Evolutionary conservation across 2,888 invertebrate species (phyloP).

Genomic region (Gandaritis pyraliata): DNA sequence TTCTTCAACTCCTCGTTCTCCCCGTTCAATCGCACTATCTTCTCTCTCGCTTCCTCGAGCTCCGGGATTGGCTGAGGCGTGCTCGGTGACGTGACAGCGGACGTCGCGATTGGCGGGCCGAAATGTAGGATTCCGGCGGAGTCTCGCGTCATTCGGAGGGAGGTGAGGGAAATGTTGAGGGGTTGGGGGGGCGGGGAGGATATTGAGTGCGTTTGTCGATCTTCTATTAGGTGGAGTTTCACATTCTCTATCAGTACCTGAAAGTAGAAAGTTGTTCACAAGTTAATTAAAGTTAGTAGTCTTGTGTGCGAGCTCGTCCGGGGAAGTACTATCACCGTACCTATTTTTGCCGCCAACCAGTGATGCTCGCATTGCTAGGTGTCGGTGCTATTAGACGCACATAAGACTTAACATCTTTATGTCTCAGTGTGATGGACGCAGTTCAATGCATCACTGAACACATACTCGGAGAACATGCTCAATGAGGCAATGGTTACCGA

Average conservation of each 20-base stretch:
- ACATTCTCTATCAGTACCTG: conserved; percentile 91
- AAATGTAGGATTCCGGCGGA: conserved; percentile 90
- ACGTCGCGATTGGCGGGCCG: conserved; percentile 81
- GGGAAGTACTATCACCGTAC: too few species aligned
- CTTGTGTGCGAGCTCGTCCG: too few species aligned
- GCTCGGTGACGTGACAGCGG: conserved; percentile 58
- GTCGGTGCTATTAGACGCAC: too few species aligned
- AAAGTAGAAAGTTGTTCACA: conserved; percentile 30
- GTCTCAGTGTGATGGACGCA: too few species aligned
- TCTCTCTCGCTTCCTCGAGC: conserved; percentile 72
- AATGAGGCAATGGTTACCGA: too few species aligned
- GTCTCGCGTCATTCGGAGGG: conserved; percentile 88
- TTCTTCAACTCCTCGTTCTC: conserved; percentile 82
- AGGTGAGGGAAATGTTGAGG: conserved; percentile 89
- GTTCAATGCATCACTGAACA: too few species aligned
- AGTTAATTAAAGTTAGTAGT: too few species aligned
- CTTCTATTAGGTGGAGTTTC: conserved; percentile 90
- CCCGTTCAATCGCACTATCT: conserved; percentile 62
- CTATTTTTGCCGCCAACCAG: too few species aligned
- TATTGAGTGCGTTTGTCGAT: conserved; percentile 90
- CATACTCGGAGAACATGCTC: too few species aligned
- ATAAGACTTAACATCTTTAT: too few species aligned
- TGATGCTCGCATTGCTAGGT: too few species aligned
- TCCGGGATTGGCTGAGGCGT: conserved; percentile 70
- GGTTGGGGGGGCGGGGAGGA: conserved; percentile 93